These are phyloP conservation scores for Platichthys flesus DNA, from an alignment of 2,113 vertebrate species.

Conservation along the genomic window DNA sequence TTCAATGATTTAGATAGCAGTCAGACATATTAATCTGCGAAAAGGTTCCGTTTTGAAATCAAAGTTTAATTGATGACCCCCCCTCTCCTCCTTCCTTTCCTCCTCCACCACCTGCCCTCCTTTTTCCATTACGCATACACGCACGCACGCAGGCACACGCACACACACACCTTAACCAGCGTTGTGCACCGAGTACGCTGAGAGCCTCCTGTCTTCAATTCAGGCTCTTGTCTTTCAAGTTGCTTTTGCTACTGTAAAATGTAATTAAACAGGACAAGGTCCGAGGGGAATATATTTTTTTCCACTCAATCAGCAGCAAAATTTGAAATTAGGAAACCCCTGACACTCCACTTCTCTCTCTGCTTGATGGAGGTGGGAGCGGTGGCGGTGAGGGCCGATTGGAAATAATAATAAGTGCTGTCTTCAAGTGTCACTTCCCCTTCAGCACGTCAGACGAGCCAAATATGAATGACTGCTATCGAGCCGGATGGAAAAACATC, in stretches of 20 bases:
- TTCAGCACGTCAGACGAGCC: slow-evolving; percentile 69
- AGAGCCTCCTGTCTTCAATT: slow-evolving; percentile 71
- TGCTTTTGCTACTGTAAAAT: slow-evolving; percentile 77
- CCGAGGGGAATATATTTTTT: slow-evolving; percentile 71
- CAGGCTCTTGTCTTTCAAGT: slow-evolving; percentile 80
- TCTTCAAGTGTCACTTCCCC: slow-evolving; percentile 62
- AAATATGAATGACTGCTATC: slow-evolving; percentile 75
- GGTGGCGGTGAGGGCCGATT: not conserved
- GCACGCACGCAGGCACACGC: too few species aligned
- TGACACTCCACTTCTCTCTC: slow-evolving; percentile 68
- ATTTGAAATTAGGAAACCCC: slow-evolving; percentile 82
- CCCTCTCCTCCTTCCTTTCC: not conserved
- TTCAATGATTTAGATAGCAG: slow-evolving; percentile 73
- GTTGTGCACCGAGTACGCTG: slow-evolving; percentile 22
- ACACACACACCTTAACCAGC: slow-evolving; percentile 14
- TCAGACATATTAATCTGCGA: slow-evolving; percentile 75
- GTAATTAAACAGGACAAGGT: slow-evolving; percentile 85
- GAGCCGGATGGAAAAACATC: slow-evolving; percentile 53
- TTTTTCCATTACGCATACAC: not conserved
- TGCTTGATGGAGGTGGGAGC: slow-evolving; percentile 42
- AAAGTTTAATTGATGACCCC: slow-evolving; percentile 79
- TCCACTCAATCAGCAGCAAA: slow-evolving; percentile 80
- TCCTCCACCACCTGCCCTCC: not conserved
- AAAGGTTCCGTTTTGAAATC: slow-evolving; percentile 80
- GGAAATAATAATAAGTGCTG: slow-evolving; percentile 71